Base-by-base conservation (phyloP, 2,888 invertebrate genomes). In the Reticulitermes lucifugus region DNA sequence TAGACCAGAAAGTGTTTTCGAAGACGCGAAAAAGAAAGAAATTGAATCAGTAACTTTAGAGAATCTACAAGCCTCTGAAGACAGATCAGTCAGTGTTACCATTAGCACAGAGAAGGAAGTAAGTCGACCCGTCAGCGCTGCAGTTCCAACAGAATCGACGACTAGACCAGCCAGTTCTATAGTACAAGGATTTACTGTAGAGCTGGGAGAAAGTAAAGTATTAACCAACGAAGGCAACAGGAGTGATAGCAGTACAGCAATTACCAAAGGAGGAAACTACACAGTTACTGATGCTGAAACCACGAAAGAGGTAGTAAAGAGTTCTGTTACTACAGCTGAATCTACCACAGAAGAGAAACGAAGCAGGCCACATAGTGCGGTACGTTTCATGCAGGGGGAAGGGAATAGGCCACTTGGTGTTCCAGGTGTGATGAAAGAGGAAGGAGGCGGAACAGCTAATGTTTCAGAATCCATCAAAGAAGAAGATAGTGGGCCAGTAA, bases 331-430 rank as follows among this genome's bases (percentile, higher is more conserved):
- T n/a, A 18, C 22, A 21, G n/a, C 75, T 12, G 83, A 77, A 75
- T 59, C 81, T 18, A 25, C 70, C 22, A 70, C 70, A 25, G 84
- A 79, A n/a, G 84, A 71, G 25, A 73, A 51, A 41, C 29, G 21
- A 29, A 41, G 41, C 14, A 12, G 41, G 22, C 41, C 41, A 73
- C 9, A 18, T 41, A 18, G 21, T 73, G 12, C 41, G 14, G 51
- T 3, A 25, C 35, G n/a, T 51, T 4, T 46, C 25, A 29, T 12
- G 0, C 46, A 79, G 7, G 70, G 79, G 22, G 84, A 65, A 73
- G 83, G 35, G 1, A 81, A 70, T 10, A 77, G 22, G 46, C 41
- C n/a, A 22, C 1, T 4, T n/a, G 14, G 51, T 41, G 35, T 6
- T 9, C 22, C 77, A 77, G 51, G n/a, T 46, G 7, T n/a, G 46